Conservation (phyloP, 2,888 invertebrate genomes). For the Thymelicus lineola region DNA sequence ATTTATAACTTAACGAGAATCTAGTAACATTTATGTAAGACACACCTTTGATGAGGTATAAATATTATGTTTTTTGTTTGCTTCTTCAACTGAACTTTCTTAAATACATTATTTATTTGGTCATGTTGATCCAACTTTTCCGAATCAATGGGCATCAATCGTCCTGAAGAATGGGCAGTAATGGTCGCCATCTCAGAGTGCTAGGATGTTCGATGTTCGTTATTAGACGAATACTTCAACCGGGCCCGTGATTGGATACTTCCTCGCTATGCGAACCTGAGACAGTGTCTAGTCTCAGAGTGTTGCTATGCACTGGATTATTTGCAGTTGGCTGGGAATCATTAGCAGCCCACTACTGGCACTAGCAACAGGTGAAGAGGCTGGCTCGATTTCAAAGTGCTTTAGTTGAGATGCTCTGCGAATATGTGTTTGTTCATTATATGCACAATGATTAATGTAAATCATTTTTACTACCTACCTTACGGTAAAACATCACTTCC, state of each 20-base stretch:
- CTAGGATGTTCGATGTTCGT: slow-evolving; percentile 21
- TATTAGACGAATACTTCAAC: slow-evolving; percentile 45
- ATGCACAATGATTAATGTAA: too few relatives aligned
- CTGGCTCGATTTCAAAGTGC: not conserved
- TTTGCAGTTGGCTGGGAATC: not conserved
- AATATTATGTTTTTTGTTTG: too few relatives aligned
- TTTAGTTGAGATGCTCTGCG: not conserved
- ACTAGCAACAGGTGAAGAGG: not conserved
- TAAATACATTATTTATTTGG: too few relatives aligned
- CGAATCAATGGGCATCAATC: too few relatives aligned
- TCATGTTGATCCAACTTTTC: not conserved
- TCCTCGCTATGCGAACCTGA: slow-evolving; percentile 59
- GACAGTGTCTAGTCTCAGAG: slow-evolving; percentile 28
- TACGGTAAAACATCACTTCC: too few relatives aligned
- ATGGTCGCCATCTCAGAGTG: not conserved
- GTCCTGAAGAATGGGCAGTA: not conserved
- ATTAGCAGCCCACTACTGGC: not conserved
- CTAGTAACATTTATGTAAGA: too few relatives aligned
- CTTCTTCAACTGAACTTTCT: too few relatives aligned
- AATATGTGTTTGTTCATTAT: not conserved
- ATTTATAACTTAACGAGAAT: too few relatives aligned
- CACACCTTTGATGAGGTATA: too few relatives aligned
- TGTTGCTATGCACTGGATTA: slow-evolving; percentile 13
- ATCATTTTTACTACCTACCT: too few relatives aligned
- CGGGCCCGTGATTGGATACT: slow-evolving; percentile 64